Conservation (phyloP, 2,113 vertebrate species). For the Talpa occidentalis region DNA sequence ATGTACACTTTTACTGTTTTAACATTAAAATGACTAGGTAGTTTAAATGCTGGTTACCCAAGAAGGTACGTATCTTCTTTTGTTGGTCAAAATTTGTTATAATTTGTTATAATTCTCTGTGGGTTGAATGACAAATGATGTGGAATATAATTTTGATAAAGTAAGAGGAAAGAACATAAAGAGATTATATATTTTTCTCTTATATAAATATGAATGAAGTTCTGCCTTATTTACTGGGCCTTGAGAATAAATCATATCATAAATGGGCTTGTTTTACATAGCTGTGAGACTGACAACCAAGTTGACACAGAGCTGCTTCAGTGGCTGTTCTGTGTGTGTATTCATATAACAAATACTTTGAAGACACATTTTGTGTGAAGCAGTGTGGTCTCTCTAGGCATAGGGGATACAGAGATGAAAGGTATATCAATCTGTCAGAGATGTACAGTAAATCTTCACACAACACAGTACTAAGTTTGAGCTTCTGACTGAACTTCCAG, state of each 20-base stretch:
- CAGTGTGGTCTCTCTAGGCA: neutral
- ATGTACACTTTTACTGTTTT: neutral
- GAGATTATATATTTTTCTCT: neutral
- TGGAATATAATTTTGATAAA: slow-evolving; percentile 8
- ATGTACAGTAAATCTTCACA: neutral
- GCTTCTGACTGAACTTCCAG: neutral
- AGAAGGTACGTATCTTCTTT: neutral
- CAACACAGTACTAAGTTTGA: neutral
- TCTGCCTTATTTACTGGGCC: neutral
- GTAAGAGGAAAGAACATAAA: neutral
- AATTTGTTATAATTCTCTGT: neutral
- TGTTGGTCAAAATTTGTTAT: neutral
- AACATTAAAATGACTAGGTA: neutral
- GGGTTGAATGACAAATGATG: slow-evolving; percentile 3
- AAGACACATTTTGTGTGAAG: neutral
- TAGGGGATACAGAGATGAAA: neutral
- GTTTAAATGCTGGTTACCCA: neutral
- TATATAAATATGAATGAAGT: neutral
- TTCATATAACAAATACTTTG: neutral
- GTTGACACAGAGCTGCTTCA: neutral
- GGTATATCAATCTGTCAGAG: neutral
- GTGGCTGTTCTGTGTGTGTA: neutral
- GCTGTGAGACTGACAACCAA: neutral
- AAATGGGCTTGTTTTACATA: neutral
- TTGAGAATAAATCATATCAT: neutral